Base-by-base conservation (phyloP, 2,888 invertebrate species). In the Venusia cambrica region DNA sequence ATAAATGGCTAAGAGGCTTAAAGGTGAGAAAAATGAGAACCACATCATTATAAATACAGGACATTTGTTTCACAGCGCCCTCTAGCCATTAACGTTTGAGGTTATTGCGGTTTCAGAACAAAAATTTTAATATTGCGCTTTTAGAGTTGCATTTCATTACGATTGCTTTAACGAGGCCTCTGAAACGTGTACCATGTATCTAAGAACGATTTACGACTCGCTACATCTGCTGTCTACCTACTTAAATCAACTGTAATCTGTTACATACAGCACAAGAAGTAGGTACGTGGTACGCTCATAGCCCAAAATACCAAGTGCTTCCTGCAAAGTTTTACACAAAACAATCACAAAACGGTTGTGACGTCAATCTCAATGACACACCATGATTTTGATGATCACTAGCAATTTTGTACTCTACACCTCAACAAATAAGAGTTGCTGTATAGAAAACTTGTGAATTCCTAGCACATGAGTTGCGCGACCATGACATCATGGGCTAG, bases 401-500 rank as follows among this genome's bases (percentile, higher is more conserved):
- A 37, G 10, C 47, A 14, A 47, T 19, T 36, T 24, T 32, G 29
- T 14, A 25, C 40, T 47, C 25, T 50, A 43, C 20, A 12, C 5
- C 18, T 35, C 10, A 18, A 7, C 7, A 15, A 27, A 20, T 40
- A 50, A 43, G 35, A 37, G 20, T 34, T 21, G 24, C 25, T 20
- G 6, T 29, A 35, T 34, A 18, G 13, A 12, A 24, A 30, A 27
- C 28, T 25, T 36, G 21, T 20, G 8, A 35, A 47, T 47, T 45
- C 47, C 39, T 15, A 42, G 28, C 38, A 24, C 18, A 38, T 40
- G 41, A 44, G 35, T 36, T 6, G 33, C 19, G 30, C 25, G 32
- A 41, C 46, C 42, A 40, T 50, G 46, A 50, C 46, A 50, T 45
- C 44, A 47, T 47, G 42, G 44, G 17, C 42, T 38, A 32, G 39